phyloP scores from a whole-genome alignment of 2,888 invertebrate genomes.

The Julus scandinavius region DNA sequence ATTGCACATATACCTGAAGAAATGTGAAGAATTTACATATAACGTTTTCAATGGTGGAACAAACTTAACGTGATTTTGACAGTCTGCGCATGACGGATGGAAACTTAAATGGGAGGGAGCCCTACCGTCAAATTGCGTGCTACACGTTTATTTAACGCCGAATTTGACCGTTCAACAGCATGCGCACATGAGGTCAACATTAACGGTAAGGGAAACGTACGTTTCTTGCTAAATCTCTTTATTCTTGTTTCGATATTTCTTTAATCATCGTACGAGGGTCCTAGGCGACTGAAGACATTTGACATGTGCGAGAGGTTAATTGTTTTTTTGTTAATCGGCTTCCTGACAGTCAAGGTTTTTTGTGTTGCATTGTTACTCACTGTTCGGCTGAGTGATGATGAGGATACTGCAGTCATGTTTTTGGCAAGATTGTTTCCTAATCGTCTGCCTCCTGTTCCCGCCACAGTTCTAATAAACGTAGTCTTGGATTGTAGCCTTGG shows the following conservation, averaged over 20 bases:
- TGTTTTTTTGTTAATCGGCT: neutral
- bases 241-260: neutral
- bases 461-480: neutral
- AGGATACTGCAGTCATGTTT: neutral
- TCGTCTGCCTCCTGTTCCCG: neutral
- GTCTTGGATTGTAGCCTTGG: neutral
- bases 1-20: too few relatives aligned
- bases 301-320: neutral
- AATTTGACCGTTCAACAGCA: too few relatives aligned
- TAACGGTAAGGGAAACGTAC: too few relatives aligned
- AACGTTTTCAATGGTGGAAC: too few relatives aligned
- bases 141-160: too few relatives aligned
- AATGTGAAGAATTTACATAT: too few relatives aligned
- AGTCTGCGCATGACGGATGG: too few relatives aligned
- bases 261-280: neutral
- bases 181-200: too few relatives aligned
- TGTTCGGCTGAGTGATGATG: neutral
- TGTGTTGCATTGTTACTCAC: neutral
- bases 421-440: neutral
- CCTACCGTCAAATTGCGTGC: too few relatives aligned
- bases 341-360: neutral
- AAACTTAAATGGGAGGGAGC: too few relatives aligned
- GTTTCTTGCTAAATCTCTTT: too few relatives aligned
- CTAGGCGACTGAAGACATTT: constrained; percentile 29
- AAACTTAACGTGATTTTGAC: too few relatives aligned